Evolutionary conservation across 2,797 vertebrate species (phyloP).

Genomic region (Sus cebifrons): DNA sequence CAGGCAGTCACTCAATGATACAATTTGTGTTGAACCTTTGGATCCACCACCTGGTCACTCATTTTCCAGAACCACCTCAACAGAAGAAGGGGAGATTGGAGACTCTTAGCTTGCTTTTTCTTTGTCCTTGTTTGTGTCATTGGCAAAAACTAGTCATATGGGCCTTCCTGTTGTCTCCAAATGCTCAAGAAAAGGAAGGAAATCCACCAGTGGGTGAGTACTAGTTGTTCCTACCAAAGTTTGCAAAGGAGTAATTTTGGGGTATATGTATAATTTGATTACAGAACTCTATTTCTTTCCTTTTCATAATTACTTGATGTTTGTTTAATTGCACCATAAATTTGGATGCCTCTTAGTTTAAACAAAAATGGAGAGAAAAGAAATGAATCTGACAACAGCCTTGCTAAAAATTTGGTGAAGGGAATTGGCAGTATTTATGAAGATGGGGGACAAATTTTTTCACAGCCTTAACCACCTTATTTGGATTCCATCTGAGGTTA

Average conservation of each 20-base stretch:
- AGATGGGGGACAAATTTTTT: neutral
- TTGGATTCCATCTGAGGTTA: neutral
- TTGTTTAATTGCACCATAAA: neutral
- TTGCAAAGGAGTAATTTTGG: neutral
- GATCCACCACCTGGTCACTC: fast-evolving
- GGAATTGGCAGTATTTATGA: neutral
- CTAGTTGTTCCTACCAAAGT: neutral
- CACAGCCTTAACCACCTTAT: neutral
- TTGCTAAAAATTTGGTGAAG: neutral
- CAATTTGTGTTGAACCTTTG: fast-evolving
- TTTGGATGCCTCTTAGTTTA: slow-evolving; percentile 20
- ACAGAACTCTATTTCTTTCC: neutral
- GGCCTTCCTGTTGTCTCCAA: neutral
- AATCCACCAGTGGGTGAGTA: neutral
- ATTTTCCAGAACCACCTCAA: neutral
- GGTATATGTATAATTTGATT: neutral
- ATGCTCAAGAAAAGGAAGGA: neutral
- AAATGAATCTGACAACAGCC: neutral
- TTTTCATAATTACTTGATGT: neutral
- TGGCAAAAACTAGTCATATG: neutral
- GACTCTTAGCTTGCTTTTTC: neutral
- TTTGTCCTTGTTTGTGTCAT: neutral
- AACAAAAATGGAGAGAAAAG: slow-evolving; percentile 23
- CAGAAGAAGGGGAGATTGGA: neutral
- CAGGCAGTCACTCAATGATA: neutral